A percentile compares a stretch with the other conserved stretches of the same genome.
phyloP scores from a whole-genome alignment of 2,888 invertebrate species.

The Heliconius ismenius region DNA sequence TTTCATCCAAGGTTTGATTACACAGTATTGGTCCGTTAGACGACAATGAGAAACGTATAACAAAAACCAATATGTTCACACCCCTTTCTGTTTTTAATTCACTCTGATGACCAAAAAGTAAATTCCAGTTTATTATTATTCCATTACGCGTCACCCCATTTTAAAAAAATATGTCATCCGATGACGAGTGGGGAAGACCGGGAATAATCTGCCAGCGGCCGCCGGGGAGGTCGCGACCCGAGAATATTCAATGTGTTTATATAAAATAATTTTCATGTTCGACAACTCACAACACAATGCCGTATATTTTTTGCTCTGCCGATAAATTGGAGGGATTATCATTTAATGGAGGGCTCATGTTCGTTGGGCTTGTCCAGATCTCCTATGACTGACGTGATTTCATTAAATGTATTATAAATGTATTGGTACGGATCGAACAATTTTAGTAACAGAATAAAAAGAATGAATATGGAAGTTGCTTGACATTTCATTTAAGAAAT shows the following conservation, averaged over 20 bases:
- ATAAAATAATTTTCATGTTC: slow-evolving; percentile 82
- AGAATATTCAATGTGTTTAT: slow-evolving; percentile 80
- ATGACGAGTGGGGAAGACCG: slow-evolving; percentile 73
- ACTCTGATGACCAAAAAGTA: slow-evolving; percentile 79
- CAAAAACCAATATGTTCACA: slow-evolving; percentile 78
- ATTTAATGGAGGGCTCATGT: slow-evolving; percentile 82
- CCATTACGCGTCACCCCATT: slow-evolving; percentile 79
- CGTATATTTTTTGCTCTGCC: slow-evolving; percentile 77
- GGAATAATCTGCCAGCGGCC: slow-evolving; percentile 64
- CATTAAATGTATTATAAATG: slow-evolving; percentile 75
- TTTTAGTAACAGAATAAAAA: neutral
- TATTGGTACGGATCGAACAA: slow-evolving; percentile 45
- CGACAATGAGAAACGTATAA: slow-evolving; percentile 76
- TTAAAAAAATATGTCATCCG: slow-evolving; percentile 80
- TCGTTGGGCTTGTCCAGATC: slow-evolving; percentile 76
- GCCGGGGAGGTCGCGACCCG: slow-evolving; percentile 66
- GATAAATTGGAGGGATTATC: slow-evolving; percentile 82
- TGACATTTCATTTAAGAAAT: neutral
- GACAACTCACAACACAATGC: slow-evolving; percentile 79
- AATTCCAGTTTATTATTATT: slow-evolving; percentile 82
- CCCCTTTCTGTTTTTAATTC: slow-evolving; percentile 79
- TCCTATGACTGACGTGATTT: slow-evolving; percentile 79
- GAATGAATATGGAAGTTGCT: neutral
- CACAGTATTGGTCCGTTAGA: slow-evolving; percentile 76
- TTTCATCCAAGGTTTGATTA: slow-evolving; percentile 78